Conservation (phyloP, 2,113 vertebrate genomes). For the Anolis sagrei region DNA sequence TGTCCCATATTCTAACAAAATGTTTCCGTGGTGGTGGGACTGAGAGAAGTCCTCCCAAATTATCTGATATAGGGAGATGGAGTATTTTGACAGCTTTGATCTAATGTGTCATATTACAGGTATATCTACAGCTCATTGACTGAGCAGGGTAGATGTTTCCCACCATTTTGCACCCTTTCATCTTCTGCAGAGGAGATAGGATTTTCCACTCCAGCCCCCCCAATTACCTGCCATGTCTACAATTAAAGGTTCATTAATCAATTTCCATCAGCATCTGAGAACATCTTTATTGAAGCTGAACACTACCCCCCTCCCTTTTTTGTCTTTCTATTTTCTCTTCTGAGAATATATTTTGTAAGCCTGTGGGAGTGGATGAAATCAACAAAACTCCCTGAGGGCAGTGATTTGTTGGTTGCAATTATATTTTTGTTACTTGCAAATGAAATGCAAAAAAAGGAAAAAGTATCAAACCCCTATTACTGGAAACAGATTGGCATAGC, state of each 20-base stretch:
- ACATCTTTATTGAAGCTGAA: neutral
- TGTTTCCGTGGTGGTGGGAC: neutral
- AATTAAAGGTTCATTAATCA: neutral
- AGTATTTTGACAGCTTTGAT: neutral
- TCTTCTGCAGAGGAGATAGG: neutral
- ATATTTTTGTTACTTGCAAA: slow-evolving; percentile 55
- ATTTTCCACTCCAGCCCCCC: neutral
- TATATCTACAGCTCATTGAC: no score
- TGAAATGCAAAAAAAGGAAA: slow-evolving; percentile 35
- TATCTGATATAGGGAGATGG: neutral
- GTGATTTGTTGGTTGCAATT: slow-evolving; percentile 58
- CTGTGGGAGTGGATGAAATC: slow-evolving; percentile 29
- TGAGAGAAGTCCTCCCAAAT: neutral
- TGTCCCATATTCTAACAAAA: neutral
- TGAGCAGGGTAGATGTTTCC: neutral
- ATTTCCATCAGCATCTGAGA: neutral
- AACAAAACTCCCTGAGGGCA: slow-evolving; percentile 18
- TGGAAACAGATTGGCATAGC: slow-evolving; percentile 52
- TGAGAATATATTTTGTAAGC: slow-evolving; percentile 26
- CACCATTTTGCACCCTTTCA: neutral
- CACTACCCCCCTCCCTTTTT: no score
- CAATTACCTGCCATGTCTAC: neutral
- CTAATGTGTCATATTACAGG: no score
- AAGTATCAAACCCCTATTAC: slow-evolving; percentile 60
- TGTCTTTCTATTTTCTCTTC: neutral